Conservation (phyloP, 2,797 vertebrate genomes). For the Clarias platycephalus region DNA sequence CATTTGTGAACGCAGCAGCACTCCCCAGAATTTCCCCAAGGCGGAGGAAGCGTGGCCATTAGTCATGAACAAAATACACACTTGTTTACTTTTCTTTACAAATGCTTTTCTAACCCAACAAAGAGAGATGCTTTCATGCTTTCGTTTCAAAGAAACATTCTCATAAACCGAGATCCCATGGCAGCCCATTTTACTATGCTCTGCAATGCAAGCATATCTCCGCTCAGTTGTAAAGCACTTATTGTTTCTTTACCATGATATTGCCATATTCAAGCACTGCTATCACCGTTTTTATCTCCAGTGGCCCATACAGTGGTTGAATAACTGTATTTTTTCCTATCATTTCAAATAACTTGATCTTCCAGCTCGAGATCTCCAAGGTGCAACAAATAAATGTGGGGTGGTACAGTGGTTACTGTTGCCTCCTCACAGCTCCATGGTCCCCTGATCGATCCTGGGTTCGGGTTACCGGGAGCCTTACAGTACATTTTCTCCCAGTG, state of each 20-base stretch:
- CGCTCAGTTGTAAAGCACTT: not conserved
- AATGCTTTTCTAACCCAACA: not conserved
- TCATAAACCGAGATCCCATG: not conserved
- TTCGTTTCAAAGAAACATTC: not conserved
- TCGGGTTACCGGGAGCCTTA: not conserved
- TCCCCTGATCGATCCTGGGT: not conserved
- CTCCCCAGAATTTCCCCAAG: conserved; percentile 20
- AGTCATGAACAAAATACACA: conserved; percentile 18
- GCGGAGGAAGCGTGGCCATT: not conserved
- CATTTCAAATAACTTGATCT: not conserved
- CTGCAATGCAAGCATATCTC: not conserved
- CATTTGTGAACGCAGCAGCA: conserved; percentile 22
- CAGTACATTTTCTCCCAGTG: not conserved
- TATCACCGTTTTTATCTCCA: not conserved
- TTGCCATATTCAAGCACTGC: not conserved
- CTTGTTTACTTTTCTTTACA: conserved; percentile 27
- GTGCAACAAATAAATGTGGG: not conserved
- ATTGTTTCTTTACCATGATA: not conserved
- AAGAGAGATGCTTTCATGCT: not conserved
- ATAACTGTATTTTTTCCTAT: not conserved
- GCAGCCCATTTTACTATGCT: not conserved
- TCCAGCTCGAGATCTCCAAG: not conserved
- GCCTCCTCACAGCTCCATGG: too few relatives aligned
- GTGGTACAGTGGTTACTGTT: not conserved
- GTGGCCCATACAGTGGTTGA: not conserved